Conservation (phyloP, 2,113 vertebrate species). For the Gavia stellata region DNA sequence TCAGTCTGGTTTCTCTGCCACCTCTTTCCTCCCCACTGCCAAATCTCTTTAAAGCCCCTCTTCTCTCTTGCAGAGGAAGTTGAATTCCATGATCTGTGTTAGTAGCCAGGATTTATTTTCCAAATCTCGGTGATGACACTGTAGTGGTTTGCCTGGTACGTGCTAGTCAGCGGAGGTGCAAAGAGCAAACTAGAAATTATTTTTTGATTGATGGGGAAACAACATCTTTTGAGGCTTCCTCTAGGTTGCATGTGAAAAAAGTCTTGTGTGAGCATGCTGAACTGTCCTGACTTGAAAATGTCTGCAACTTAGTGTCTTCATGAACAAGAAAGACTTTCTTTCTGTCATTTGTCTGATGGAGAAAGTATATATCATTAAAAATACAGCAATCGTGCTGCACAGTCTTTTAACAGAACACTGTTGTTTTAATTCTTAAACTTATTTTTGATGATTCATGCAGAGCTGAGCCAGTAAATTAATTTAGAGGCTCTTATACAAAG, state of each 20-base stretch:
- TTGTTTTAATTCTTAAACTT: not conserved
- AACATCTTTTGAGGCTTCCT: not conserved
- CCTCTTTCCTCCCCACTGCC: not conserved
- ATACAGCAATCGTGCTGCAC: not conserved
- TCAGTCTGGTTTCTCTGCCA: not conserved
- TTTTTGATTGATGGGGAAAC: slow-evolving; percentile 1
- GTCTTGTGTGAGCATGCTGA: not conserved
- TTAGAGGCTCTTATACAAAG: not conserved
- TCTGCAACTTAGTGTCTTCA: not conserved
- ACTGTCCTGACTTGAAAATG: slow-evolving; percentile 3
- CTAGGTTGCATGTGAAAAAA: not conserved
- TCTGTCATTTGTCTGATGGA: not conserved
- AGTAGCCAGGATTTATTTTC: not conserved
- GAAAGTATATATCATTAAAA: not conserved
- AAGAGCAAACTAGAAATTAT: not conserved
- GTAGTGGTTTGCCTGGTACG: not conserved
- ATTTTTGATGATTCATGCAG: not conserved
- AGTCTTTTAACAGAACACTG: not conserved
- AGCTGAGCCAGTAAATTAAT: not conserved
- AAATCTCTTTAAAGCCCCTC: not conserved
- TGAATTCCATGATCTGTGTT: not conserved
- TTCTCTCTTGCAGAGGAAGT: not conserved
- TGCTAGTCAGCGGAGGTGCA: not conserved
- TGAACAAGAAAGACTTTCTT: not conserved
- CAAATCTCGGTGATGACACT: not conserved